Evolutionary conservation across 2,113 vertebrate genomes (phyloP).

Genomic region (Uria aalge): DNA sequence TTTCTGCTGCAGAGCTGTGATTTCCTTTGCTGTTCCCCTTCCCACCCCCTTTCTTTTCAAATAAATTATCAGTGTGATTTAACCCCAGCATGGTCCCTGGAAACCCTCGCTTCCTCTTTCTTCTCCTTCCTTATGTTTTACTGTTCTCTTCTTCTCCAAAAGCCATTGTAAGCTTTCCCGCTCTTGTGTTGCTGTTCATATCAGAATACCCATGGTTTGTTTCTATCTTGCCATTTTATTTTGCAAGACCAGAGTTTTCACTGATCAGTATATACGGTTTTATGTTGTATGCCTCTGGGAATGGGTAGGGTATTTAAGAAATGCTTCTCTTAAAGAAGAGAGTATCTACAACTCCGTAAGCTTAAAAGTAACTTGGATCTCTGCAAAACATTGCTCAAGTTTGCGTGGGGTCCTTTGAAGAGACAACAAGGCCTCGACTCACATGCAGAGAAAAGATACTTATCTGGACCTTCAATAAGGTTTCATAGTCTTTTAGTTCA

Average conservation of each 20-base stretch:
- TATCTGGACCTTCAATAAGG: neutral
- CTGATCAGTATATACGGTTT: neutral
- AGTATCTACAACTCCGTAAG: neutral
- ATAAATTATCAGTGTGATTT: conserved; percentile 8
- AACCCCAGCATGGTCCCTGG: neutral
- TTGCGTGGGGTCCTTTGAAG: neutral
- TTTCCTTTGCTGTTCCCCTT: neutral
- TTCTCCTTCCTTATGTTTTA: neutral
- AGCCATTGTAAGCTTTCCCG: neutral
- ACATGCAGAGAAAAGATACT: neutral
- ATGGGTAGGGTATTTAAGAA: neutral
- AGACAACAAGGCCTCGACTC: neutral
- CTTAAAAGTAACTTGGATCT: neutral
- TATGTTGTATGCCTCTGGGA: neutral
- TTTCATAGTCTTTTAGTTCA: neutral
- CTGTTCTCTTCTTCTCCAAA: neutral
- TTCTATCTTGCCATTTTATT: neutral
- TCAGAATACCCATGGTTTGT: neutral
- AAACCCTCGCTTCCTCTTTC: neutral
- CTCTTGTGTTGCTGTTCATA: neutral
- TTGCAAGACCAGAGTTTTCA: neutral
- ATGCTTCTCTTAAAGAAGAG: neutral
- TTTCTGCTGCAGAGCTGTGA: neutral
- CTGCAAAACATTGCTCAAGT: neutral
- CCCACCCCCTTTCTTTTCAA: neutral